A percentile compares a stretch with the other conserved stretches of the same genome.
These are phyloP conservation scores for Dinoponera quadriceps DNA, from an alignment of 1,140 invertebrate genomes.

Conservation along the genomic window DNA sequence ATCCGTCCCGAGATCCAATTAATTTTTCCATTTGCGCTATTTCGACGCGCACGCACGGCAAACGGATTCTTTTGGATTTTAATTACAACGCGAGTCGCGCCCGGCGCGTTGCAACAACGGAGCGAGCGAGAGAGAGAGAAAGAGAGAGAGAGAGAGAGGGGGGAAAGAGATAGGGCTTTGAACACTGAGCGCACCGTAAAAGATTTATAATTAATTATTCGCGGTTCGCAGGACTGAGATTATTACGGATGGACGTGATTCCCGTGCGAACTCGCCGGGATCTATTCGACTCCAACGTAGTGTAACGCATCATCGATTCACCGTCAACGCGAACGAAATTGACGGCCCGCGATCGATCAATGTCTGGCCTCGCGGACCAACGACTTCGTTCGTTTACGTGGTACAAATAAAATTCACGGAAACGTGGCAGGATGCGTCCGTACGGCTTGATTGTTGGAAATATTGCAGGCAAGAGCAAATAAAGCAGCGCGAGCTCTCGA, in stretches of 20 bases:
- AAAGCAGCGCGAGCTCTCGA: slow-evolving; percentile 32
- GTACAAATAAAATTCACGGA: slow-evolving; percentile 58
- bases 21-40: slow-evolving; percentile 26
- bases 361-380: slow-evolving; percentile 49
- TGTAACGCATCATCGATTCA: slow-evolving; percentile 59
- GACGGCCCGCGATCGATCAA: slow-evolving; percentile 56
- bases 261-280: slow-evolving; percentile 32
- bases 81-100: slow-evolving; percentile 12
- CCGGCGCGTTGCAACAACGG: background rate
- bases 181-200: background rate
- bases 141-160: slow-evolving; percentile 24
- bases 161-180: background rate
- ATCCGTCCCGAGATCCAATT: slow-evolving; percentile 13
- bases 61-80: slow-evolving; percentile 45
- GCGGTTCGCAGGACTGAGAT: background rate
- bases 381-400: slow-evolving; percentile 55
- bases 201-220: slow-evolving; percentile 49
- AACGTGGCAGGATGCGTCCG: slow-evolving; percentile 42
- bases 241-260: slow-evolving; percentile 45
- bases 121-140: background rate
- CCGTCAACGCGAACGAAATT: slow-evolving; percentile 43
- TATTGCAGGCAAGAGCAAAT: slow-evolving; percentile 54
- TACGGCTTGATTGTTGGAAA: slow-evolving; percentile 55
- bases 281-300: slow-evolving; percentile 43
- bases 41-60: background rate